phyloP scores from a whole-genome alignment of 2,888 invertebrate genomes.

The Polia nebulosa region DNA sequence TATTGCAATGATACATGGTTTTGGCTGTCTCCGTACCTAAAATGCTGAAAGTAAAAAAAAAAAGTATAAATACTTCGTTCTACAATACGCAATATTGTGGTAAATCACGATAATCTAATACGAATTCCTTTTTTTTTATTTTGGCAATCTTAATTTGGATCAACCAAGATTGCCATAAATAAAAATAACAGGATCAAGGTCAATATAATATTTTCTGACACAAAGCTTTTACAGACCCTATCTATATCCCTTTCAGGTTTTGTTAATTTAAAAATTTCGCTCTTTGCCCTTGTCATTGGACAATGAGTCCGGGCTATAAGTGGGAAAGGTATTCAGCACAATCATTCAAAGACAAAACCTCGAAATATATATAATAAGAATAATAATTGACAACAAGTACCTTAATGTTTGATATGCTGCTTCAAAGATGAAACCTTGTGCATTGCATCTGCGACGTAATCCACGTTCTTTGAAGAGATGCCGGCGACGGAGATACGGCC shows the following conservation, averaged over 20 bases:
- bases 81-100: background rate
- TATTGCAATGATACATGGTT: constrained; percentile 37
- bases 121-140: background rate
- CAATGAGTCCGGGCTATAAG: background rate
- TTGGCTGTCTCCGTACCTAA: constrained; percentile 17
- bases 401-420: constrained; percentile 16
- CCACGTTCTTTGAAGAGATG: constrained; percentile 98
- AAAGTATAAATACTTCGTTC: constrained; percentile 16
- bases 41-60: constrained; percentile 53
- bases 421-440: constrained; percentile 95
- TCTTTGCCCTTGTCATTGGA: background rate
- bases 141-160: background rate
- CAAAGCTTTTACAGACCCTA: background rate
- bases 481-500: constrained; percentile 99
- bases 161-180: too few relatives aligned
- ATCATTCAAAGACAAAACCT: background rate
- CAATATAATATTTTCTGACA: background rate
- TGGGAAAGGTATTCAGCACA: too few relatives aligned
- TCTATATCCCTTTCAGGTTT: background rate
- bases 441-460: constrained; percentile 98
- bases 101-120: background rate
- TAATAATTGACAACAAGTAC: constrained; percentile 35
- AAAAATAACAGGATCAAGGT: too few relatives aligned
- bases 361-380: constrained; percentile 1
- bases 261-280: background rate